Base-by-base conservation (phyloP, 2,888 invertebrate genomes). In the Athrips mouffetella region DNA sequence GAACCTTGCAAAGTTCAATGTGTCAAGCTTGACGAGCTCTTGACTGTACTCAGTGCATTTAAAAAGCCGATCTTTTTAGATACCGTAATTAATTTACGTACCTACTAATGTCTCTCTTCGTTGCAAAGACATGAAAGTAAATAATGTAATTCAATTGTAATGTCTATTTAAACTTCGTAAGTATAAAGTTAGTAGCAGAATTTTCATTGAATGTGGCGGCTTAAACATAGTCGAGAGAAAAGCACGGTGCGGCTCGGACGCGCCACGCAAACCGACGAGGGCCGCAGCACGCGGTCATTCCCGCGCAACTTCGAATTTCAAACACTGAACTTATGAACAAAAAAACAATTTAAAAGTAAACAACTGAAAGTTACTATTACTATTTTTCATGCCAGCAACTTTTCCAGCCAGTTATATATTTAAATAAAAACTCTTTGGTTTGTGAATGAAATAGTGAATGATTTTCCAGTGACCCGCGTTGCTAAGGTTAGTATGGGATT, bases 171-270 rank as follows among this genome's bases (percentile, higher is more conserved):
- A 11, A 7, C 10, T 44, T 21, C 30, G 47, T 40, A 40, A n/a
- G n/a, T 21, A 21, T 47, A 30, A n/a, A 20, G 20, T 18, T 61
- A 64, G 67, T 65, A 70, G 71, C 71, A 65, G 67, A 67, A 70
- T 66, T 65, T 60, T 66, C 68, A 65, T 69, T 60, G 65, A 63
- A 64, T 63, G 63, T 65, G 66, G 62, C 63, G 65, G 65, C 58
- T 56, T 61, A 57, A 59, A 60, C 60, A 78, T 80, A 84, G 81
- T 84, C 80, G 76, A 74, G 63, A 66, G 65, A 65, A 72, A 69
- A 70, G 59, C 77, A 73, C 75, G 76, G 62, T 58, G 54, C 71
- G 52, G 76, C 51, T 54, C 71, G 73, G 78, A 78, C 83, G 83
- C 74, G 73, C 10, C 21, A 21, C 44, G 11, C 63, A 57, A 54